A percentile compares a stretch with the other conserved stretches of the same genome.
Conservation (phyloP, 1,140 invertebrate species). For the Tetramorium simillimum region DNA sequence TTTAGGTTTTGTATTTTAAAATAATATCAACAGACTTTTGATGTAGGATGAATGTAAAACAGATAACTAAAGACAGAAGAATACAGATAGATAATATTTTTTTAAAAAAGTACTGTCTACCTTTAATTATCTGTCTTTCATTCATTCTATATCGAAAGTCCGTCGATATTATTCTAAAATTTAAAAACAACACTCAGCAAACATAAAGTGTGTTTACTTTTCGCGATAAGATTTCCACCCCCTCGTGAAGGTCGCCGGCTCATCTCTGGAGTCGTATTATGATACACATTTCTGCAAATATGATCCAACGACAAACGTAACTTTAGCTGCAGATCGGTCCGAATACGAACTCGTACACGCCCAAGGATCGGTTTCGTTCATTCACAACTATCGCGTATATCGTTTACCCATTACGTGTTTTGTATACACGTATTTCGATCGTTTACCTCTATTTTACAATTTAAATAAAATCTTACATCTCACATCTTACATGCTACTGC, state of each 20-base stretch:
- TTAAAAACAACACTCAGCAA: too few relatives aligned
- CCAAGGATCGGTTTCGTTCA: slow-evolving; percentile 61
- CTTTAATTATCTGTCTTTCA: too few relatives aligned
- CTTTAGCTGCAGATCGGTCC: slow-evolving; percentile 60
- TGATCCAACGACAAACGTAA: slow-evolving; percentile 65
- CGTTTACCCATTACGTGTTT: slow-evolving; percentile 25
- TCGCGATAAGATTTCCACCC: slow-evolving; percentile 41
- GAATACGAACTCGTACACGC: slow-evolving; percentile 57
- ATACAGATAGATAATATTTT: too few relatives aligned
- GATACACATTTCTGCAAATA: slow-evolving; percentile 67
- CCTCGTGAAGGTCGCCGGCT: slow-evolving; percentile 46
- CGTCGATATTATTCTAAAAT: too few relatives aligned
- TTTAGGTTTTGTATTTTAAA: neutral
- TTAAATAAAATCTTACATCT: neutral
- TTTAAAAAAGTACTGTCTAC: too few relatives aligned
- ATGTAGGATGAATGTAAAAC: too few relatives aligned
- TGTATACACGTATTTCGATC: slow-evolving; percentile 4
- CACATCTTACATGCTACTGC: neutral
- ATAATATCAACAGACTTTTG: neutral
- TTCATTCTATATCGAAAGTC: too few relatives aligned
- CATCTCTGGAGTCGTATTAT: slow-evolving; percentile 62
- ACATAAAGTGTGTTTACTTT: neutral
- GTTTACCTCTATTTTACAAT: neutral
- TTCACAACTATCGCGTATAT: slow-evolving; percentile 48
- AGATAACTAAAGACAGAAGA: too few relatives aligned